phyloP scores from a whole-genome alignment of 1,140 invertebrate genomes.

The Rhyacophila brunnea region DNA sequence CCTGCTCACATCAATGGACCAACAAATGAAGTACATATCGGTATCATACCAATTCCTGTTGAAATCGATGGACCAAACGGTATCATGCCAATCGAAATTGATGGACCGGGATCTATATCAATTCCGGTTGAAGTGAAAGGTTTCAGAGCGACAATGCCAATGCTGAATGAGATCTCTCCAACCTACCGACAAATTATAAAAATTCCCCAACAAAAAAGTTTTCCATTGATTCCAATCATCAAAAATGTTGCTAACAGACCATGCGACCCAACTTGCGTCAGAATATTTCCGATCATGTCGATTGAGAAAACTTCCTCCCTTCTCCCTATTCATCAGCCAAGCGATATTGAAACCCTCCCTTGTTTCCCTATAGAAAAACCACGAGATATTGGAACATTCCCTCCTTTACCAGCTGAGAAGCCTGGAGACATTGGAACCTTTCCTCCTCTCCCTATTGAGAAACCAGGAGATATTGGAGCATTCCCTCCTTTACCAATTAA shows the following conservation, averaged over 20 bases:
- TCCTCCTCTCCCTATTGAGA: not conserved
- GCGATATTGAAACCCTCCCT: not conserved
- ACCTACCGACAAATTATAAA: too few species aligned
- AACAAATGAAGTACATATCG: too few species aligned
- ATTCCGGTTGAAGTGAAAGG: not conserved
- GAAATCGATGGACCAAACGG: not conserved
- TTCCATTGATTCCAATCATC: not conserved
- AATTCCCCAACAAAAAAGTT: too few species aligned
- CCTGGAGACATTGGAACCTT: not conserved
- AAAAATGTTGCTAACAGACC: not conserved
- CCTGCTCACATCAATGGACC: not conserved
- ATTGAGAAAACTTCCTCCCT: too few species aligned
- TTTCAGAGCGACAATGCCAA: not conserved
- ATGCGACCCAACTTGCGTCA: too few species aligned
- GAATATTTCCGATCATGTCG: too few species aligned
- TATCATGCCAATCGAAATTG: not conserved
- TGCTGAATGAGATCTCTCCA: too few species aligned
- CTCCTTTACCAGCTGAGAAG: not conserved
- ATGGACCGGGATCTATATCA: not conserved
- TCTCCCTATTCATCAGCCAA: not conserved
- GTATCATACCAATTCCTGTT: not conserved
- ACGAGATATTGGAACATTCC: not conserved
- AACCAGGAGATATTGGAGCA: not conserved
- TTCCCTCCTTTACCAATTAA: not conserved
- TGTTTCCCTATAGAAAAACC: too few species aligned